A percentile compares a stretch with the other conserved stretches of the same genome.
Conservation (phyloP, 2,113 vertebrate genomes). For the Lophius piscatorius region DNA sequence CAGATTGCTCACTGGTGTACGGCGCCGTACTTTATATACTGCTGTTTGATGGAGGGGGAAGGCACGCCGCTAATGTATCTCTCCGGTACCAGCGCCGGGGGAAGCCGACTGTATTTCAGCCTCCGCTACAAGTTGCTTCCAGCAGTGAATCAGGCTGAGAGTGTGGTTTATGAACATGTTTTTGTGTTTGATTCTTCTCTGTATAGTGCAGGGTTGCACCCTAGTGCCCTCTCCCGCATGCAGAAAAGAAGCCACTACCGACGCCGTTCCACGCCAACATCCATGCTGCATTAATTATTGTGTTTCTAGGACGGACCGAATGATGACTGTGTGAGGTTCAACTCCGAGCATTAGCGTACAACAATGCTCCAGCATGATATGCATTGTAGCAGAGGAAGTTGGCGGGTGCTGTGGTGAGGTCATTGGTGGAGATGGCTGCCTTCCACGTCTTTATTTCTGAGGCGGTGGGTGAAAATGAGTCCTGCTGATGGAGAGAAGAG, state of each 20-base stretch:
- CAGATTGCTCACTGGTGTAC: slow-evolving; percentile 27
- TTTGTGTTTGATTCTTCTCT: slow-evolving; percentile 46
- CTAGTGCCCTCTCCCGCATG: slow-evolving; percentile 28
- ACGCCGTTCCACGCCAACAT: slow-evolving; percentile 2
- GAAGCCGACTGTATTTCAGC: slow-evolving; percentile 54
- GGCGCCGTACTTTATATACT: slow-evolving; percentile 31
- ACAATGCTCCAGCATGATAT: slow-evolving; percentile 7
- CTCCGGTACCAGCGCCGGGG: slow-evolving; percentile 54
- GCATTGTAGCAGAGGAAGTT: slow-evolving; percentile 12
- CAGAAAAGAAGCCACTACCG: slow-evolving; percentile 29
- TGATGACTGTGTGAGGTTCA: slow-evolving; percentile 39
- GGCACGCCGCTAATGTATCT: slow-evolving; percentile 57
- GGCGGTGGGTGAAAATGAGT: slow-evolving; percentile 64
- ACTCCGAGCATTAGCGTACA: slow-evolving; percentile 24
- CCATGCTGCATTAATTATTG: slow-evolving; percentile 27
- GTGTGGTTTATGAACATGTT: slow-evolving; percentile 53
- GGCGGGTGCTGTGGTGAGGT: slow-evolving; percentile 37
- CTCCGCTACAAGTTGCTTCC: slow-evolving; percentile 52
- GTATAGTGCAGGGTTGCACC: slow-evolving; percentile 6
- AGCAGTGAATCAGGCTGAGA: slow-evolving; percentile 34
- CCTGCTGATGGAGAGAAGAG: slow-evolving; percentile 36
- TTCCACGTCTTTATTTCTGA: slow-evolving; percentile 50
- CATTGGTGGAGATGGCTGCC: slow-evolving; percentile 52
- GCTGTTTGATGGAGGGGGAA: slow-evolving; percentile 58
- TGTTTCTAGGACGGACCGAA: slow-evolving; percentile 1